Conservation (phyloP, 2,797 vertebrate genomes). For the Hoplostethus atlanticus region DNA sequence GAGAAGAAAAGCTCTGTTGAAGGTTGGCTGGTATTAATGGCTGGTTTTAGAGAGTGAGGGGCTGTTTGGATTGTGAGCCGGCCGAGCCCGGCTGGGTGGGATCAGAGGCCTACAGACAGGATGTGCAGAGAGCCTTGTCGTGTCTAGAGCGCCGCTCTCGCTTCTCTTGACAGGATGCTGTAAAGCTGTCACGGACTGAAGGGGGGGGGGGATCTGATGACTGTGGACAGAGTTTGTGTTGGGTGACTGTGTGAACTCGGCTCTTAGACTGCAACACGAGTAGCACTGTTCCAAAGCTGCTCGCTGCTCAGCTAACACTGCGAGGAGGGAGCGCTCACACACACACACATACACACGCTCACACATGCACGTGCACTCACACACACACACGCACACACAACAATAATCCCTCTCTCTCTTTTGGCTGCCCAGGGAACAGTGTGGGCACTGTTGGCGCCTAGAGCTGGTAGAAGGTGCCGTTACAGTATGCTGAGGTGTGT, state of each 20-base stretch:
- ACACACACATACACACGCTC: slow-evolving; percentile 13
- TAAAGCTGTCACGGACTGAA: slow-evolving; percentile 65
- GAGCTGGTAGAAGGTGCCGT: slow-evolving; percentile 6
- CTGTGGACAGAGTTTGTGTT: slow-evolving; percentile 52
- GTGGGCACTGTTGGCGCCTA: slow-evolving; percentile 38
- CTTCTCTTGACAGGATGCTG: slow-evolving; percentile 63
- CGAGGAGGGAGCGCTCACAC: slow-evolving; percentile 18
- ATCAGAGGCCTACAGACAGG: slow-evolving; percentile 63
- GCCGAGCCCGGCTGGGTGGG: slow-evolving; percentile 49
- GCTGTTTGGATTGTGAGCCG: slow-evolving; percentile 69
- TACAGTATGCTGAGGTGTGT: slow-evolving; percentile 5
- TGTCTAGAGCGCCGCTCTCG: slow-evolving; percentile 47
- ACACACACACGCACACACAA: neutral
- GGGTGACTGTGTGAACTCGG: slow-evolving; percentile 55
- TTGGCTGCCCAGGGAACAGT: slow-evolving; percentile 35
- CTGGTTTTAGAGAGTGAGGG: slow-evolving; percentile 56
- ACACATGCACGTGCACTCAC: slow-evolving; percentile 22
- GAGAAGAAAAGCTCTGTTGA: slow-evolving; percentile 68
- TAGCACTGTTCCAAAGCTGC: slow-evolving; percentile 36
- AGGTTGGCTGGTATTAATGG: slow-evolving; percentile 70
- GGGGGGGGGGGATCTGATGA: slow-evolving; percentile 58
- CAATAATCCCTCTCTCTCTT: neutral
- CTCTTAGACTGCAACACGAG: slow-evolving; percentile 58
- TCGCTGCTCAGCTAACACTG: slow-evolving; percentile 33
- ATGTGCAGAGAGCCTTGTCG: slow-evolving; percentile 53